Evolutionary conservation across 2,113 vertebrate genomes (phyloP), one percentile per base, ranked within the genome.

Genomic region (Elephantulus edwardii): DNA sequence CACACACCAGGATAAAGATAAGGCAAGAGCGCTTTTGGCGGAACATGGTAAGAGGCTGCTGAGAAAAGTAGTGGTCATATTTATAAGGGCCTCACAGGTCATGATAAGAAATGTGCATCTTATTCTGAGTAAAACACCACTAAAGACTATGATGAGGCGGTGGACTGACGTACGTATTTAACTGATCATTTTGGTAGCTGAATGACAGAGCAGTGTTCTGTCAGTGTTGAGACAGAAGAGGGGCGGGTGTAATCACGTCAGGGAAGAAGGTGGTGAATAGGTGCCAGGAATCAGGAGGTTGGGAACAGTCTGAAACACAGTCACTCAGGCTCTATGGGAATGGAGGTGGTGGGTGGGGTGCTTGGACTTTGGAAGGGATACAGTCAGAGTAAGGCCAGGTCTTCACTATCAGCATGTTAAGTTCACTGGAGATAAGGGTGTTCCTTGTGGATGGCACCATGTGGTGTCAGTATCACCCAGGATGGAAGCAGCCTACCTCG

Each of bases 21-120:
- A 60, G 6, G 14, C 35, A 28, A 17, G n/a, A 6, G 4, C 1
- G 20, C 5, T 35, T 5, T 54, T 9, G 9, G 24, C 1, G 40
- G 48, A 17, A 38, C 3, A 48, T 42, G 54, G 26, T 2, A n/a
- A 28, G 10, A 44, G 38, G 13, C 2, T 79, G 56, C 3, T 56
- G 54, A 30, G 22, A 71, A 12, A 11, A 20, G 44, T 14, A 66
- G 10, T 22, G 44, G 6, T 40, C n/a, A 56, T 1, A 12, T 17
- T n/a, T 28, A 6, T 33, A 48, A 68, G 42, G 30, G n/a, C 8
- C 40, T 6, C 8, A 0, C 0, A 26, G 19, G 30, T 48, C 33
- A 48, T 16, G n/a, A 40, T 16, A 40, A 44, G 20, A 54, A 52
- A 4, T 8, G 4, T 3, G 6, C 46, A 3, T 11, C 5, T 12